A percentile compares a stretch with the other conserved stretches of the same genome.
Evolutionary conservation across 2,797 vertebrate genomes (phyloP).

Genomic region (Dermochelys coriacea): DNA sequence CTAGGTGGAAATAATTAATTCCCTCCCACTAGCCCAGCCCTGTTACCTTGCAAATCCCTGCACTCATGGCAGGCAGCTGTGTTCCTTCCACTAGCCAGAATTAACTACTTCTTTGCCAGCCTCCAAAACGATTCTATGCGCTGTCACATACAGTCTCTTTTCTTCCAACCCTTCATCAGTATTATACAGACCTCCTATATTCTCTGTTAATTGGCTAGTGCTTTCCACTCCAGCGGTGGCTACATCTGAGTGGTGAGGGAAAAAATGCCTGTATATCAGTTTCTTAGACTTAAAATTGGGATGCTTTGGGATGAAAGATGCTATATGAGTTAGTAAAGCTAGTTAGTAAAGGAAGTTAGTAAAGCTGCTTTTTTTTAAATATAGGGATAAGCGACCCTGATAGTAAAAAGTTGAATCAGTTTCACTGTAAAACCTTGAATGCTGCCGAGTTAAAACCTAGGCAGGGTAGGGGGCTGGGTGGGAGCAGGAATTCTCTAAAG

Average conservation of each 20-base stretch:
- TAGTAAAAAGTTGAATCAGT: neutral
- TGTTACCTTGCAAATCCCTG: neutral
- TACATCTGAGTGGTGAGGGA: rapidly evolving
- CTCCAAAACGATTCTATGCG: neutral
- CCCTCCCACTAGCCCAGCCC: rapidly evolving
- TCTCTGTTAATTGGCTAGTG: too few species aligned
- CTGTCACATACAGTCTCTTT: neutral
- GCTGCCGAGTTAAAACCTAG: neutral
- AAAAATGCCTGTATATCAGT: neutral
- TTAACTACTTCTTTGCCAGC: neutral
- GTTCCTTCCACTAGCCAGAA: rapidly evolving
- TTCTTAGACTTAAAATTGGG: too few species aligned
- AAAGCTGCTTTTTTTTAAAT: neutral
- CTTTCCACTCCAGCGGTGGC: neutral
- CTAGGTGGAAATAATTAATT: neutral
- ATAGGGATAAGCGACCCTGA: neutral
- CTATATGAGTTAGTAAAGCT: too few species aligned
- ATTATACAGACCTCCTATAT: rapidly evolving
- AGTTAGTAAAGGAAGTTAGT: neutral
- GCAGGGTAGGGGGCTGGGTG: neutral
- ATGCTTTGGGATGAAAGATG: neutral
- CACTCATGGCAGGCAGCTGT: rapidly evolving
- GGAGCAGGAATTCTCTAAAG: neutral
- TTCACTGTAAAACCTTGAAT: neutral
- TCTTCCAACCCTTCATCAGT: rapidly evolving